Evolutionary conservation across 2,888 invertebrate species (phyloP), one percentile per base, ranked within the genome.

Genomic region (Melieria picta): DNA sequence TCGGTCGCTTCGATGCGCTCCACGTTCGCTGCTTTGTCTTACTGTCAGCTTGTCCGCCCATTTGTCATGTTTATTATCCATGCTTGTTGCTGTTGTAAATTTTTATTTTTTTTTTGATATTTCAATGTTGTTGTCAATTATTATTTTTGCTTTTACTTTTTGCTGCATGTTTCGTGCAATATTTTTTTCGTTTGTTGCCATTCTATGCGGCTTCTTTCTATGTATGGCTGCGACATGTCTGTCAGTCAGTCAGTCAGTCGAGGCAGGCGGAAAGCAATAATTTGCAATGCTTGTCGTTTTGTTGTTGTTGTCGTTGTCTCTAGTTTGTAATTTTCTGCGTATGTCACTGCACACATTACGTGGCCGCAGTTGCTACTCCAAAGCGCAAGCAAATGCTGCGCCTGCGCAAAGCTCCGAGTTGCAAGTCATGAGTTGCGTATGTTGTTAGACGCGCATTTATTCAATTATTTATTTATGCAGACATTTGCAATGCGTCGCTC

Each of bases 161-260:
- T 4, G 5, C 13, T 52, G n/a, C n/a, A 13, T 13, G 13, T 52
- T 50, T 52, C 3, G 30, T 52, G 52, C 52, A 52, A 52, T 13
- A 1, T 30, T 30, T 30, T 30, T 30, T 30, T 30, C 30, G 30
- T 52, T 52, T 52, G 4, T n/a, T 52, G 6, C 6, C 52, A 7
- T 9, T 52, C n/a, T n/a, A 5, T 52, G 52, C 2, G 52, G 0
- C 50, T 50, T 9, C 11, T 13, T 52, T n/a, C 13, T 52, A 11
- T n/a, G 11, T 52, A n/a, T n/a, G 5, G 11, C 13, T n/a, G 11
- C 13, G 6, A 11, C 13, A 52, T 52, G 52, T 52, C 11, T 13
- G 52, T 52, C 13, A 52, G 52, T 52, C 52, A 52, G 52, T 52
- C 13, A 52, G 52, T 52, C 52, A 52, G 7, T 52, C 52, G 13